Evolutionary conservation across 2,113 vertebrate species (phyloP).

Genomic region (Gambusia holbrooki): DNA sequence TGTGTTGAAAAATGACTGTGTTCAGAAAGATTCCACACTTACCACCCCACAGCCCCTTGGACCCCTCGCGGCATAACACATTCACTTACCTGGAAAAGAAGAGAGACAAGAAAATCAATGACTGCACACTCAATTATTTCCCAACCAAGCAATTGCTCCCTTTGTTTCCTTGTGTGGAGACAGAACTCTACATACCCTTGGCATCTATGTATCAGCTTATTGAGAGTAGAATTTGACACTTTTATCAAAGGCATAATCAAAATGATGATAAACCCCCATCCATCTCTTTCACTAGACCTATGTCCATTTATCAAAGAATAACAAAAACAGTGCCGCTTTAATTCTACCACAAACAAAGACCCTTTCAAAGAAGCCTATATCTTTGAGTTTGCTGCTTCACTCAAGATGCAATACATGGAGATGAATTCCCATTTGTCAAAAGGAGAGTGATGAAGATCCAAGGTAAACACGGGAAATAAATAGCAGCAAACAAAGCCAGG

Average conservation of each 20-base stretch:
- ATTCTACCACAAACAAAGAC: constrained; percentile 8
- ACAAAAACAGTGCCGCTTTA: constrained; percentile 14
- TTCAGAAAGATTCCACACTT: constrained; percentile 66
- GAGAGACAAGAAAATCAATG: constrained; percentile 78
- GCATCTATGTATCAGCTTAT: constrained; percentile 20
- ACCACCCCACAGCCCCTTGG: constrained; percentile 59
- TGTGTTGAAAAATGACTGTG: constrained; percentile 68
- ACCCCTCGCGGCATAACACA: constrained; percentile 69
- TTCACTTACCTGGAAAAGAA: constrained; percentile 79
- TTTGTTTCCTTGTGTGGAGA: constrained; percentile 47
- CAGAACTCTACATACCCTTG: constrained; percentile 7
- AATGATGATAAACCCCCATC: not conserved
- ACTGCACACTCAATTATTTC: constrained; percentile 71
- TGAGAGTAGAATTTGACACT: constrained; percentile 24
- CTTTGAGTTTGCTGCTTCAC: constrained; percentile 44
- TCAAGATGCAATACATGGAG: constrained; percentile 21
- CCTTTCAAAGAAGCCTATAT: constrained; percentile 14
- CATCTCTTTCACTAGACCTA: not conserved
- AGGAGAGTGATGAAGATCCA: constrained; percentile 25
- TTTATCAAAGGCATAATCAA: not conserved
- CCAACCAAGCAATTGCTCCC: constrained; percentile 41
- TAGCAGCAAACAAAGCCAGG: constrained; percentile 26
- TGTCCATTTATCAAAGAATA: constrained; percentile 22
- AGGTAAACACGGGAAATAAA: constrained; percentile 14
- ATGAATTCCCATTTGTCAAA: constrained; percentile 37